These are phyloP conservation scores for Numenius phaeopus DNA, from an alignment of 2,797 vertebrate species.

Conservation along the genomic window DNA sequence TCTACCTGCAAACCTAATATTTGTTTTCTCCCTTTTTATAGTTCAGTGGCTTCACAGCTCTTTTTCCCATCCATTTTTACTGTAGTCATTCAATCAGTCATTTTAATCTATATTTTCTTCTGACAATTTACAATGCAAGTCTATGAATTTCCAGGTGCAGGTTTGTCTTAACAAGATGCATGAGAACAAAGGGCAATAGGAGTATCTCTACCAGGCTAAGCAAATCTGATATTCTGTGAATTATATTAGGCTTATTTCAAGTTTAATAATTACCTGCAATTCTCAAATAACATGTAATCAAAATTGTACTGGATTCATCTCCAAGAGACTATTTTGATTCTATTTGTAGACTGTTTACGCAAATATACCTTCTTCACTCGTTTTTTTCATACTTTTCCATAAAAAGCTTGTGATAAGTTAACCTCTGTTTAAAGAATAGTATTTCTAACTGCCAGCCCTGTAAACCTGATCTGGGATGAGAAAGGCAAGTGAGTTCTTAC, in stretches of 20 bases:
- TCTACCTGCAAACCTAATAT: background rate
- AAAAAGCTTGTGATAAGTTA: background rate
- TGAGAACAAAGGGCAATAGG: background rate
- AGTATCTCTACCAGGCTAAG: background rate
- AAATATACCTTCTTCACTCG: background rate
- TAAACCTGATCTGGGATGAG: background rate
- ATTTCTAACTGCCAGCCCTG: background rate
- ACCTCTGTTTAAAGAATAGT: background rate
- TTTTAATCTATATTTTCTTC: background rate
- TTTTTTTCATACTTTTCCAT: background rate
- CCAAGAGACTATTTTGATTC: background rate
- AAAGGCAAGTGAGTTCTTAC: background rate
- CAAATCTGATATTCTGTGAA: background rate
- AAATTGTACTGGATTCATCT: background rate
- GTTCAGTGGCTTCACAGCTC: background rate
- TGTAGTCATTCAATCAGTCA: background rate
- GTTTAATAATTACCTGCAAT: background rate
- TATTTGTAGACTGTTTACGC: background rate
- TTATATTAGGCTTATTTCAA: background rate
- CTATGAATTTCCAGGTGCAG: background rate
- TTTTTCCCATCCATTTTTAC: background rate
- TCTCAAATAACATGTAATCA: background rate
- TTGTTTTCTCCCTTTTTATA: background rate
- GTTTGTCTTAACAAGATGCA: background rate
- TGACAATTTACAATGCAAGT: background rate